These are phyloP conservation scores for Diploptera punctata DNA, from an alignment of 2,888 invertebrate genomes.

Conservation along the genomic window DNA sequence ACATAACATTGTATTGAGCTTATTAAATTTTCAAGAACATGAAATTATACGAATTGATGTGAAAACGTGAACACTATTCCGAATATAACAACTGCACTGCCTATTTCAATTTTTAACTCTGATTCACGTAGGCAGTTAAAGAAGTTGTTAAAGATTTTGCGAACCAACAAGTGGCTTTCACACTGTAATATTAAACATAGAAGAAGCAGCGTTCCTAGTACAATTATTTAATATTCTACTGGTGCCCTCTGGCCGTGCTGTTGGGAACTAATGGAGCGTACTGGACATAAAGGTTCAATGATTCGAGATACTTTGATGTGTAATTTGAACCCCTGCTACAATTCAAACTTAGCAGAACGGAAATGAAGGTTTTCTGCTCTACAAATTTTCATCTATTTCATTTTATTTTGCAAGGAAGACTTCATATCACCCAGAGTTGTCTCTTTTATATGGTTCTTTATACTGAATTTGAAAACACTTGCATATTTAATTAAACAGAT, in stretches of 20 bases:
- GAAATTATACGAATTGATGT: too few relatives aligned
- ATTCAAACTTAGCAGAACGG: background rate
- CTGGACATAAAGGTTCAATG: background rate
- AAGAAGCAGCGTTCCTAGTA: background rate
- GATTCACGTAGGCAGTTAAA: too few relatives aligned
- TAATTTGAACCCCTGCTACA: slow-evolving; percentile 1
- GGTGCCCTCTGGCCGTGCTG: background rate
- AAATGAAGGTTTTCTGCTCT: background rate
- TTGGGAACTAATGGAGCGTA: background rate
- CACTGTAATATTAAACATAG: background rate
- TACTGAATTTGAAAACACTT: too few relatives aligned
- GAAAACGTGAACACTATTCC: too few relatives aligned
- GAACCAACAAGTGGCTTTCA: slow-evolving; percentile 1
- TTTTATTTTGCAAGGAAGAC: background rate
- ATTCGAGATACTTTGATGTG: slow-evolving; percentile 3
- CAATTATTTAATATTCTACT: slow-evolving; percentile 6
- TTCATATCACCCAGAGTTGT: too few relatives aligned
- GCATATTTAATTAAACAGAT: too few relatives aligned
- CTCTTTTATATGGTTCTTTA: too few relatives aligned
- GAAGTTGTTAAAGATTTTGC: background rate
- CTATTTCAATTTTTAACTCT: too few relatives aligned
- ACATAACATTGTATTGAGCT: too few relatives aligned
- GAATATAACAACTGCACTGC: too few relatives aligned
- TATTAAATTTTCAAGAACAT: too few relatives aligned
- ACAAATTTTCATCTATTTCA: background rate